Base-by-base conservation (phyloP, 2,888 invertebrate species). In the Polymixis flavicincta region DNA sequence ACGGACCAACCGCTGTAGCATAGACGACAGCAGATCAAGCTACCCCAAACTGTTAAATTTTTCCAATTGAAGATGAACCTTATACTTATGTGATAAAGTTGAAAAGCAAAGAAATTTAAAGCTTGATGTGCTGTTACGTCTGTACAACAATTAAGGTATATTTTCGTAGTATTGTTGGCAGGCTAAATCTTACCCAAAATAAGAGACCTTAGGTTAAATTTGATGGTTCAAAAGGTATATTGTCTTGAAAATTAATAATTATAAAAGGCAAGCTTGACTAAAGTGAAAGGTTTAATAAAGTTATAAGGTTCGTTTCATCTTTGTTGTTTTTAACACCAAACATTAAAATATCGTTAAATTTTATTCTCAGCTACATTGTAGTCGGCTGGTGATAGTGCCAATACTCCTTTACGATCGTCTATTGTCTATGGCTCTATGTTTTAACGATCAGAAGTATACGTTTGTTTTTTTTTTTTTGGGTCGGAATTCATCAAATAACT, bases 281-380 rank as follows among this genome's bases (percentile, higher is more conserved):
- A 71, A 68, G 50, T 8, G 11, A 72, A 52, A n/a, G 6, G 19
- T 11, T 60, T 25, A 61, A 45, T 60, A 54, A 74, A 52, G 52
- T 60, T 54, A 60, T 60, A 45, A 19, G 19, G 19, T 14, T 45
- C 60, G 22, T 52, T 52, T 37, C 17, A 19, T 60, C 73, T 52
- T 60, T 60, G 45, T 60, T 19, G 14, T 52, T 74, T 48, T 52
- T 54, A 74, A 22, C 32, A 25, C 5, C 19, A 32, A 32, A 54
- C 52, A 48, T 61, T 74, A 54, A 72, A 74, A 54, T 74, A 61
- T 61, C 32, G 54, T 74, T 22, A 74, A 54, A 22, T 72, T 72
- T 22, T 74, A 61, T 32, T 54, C 11, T 74, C 52, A 6, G 57
- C 22, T 48, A 71, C 8, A 50, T 50, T 59, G 13, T n/a, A 17